Percentiles rank a stretch among this genome's conserved stretches.
Evolutionary conservation across 2,888 invertebrate species (phyloP).

Genomic region (Theretra japonica): DNA sequence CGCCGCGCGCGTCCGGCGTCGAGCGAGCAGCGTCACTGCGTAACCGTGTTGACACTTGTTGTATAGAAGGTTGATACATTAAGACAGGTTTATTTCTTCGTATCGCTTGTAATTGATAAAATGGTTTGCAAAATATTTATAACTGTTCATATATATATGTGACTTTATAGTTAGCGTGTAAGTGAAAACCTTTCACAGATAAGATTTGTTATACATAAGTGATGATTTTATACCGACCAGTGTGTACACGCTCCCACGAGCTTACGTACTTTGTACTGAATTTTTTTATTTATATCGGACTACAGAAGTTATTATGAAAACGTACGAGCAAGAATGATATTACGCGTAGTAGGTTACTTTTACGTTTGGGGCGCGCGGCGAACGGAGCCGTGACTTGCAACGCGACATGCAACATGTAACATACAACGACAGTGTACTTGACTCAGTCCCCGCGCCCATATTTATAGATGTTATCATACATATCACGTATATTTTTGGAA

Average conservation of each 20-base stretch:
- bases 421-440: background rate
- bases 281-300: conserved; percentile 32
- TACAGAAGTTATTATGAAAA: background rate
- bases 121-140: conserved; percentile 60
- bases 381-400: background rate
- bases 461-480: conserved; percentile 39
- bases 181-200: conserved; percentile 46
- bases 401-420: background rate
- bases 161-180: conserved; percentile 48
- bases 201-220: conserved; percentile 67
- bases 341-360: conserved; percentile 21
- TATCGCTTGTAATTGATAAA: conserved; percentile 63
- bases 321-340: conserved; percentile 5
- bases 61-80: conserved; percentile 43
- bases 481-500: conserved; percentile 43
- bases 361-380: conserved; percentile 8
- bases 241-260: conserved; percentile 57
- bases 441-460: conserved; percentile 6
- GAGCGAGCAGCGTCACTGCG: conserved; percentile 39
- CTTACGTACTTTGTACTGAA: conserved; percentile 53
- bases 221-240: conserved; percentile 65
- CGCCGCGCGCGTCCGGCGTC: conserved; percentile 6
- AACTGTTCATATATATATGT: conserved; percentile 51
- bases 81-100: conserved; percentile 47
- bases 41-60: conserved; percentile 44